Conservation (phyloP, 2,797 vertebrate species). For the Cuniculus paca region DNA sequence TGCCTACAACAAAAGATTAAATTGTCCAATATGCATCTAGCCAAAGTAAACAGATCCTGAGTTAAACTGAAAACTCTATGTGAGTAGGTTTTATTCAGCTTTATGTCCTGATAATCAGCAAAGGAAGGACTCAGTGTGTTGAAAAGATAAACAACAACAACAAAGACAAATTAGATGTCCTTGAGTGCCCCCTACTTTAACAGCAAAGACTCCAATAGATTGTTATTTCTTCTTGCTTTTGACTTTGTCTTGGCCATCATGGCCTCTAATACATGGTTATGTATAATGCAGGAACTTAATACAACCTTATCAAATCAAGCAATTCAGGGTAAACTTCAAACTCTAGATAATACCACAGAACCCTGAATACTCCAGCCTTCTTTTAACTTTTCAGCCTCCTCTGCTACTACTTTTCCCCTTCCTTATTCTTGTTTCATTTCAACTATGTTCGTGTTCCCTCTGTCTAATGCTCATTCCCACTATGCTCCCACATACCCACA, state of each 20-base stretch:
- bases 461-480: neutral
- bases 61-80: neutral
- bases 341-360: neutral
- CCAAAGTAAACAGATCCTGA: neutral
- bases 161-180: neutral
- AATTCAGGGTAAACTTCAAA: slow-evolving; percentile 2
- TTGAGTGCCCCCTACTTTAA: neutral
- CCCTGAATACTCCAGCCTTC: neutral
- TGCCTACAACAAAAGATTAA: neutral
- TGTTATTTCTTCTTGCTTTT: neutral
- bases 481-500: neutral
- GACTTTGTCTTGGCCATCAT: neutral
- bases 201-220: neutral
- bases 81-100: neutral
- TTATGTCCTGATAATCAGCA: neutral
- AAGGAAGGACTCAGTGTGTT: neutral
- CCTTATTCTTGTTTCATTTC: neutral
- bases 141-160: neutral
- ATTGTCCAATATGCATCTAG: neutral
- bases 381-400: neutral
- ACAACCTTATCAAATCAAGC: neutral
- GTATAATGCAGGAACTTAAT: neutral
- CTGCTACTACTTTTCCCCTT: neutral
- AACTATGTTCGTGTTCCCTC: neutral
- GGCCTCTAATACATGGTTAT: neutral